phyloP scores from a whole-genome alignment of 2,888 invertebrate species.

The Parnassius smintheus region DNA sequence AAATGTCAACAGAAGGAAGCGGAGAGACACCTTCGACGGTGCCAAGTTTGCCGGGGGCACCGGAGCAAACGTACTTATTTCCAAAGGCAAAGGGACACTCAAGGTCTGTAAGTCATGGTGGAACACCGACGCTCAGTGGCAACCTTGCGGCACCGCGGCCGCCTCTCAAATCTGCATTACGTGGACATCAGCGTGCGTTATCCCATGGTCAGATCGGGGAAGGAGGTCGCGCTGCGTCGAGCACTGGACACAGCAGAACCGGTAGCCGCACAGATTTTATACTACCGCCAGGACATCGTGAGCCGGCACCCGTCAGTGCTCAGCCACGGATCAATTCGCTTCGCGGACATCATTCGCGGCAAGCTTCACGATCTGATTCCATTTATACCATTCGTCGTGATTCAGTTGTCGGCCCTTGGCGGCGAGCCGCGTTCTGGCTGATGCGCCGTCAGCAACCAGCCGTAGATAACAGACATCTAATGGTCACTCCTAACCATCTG shows the following conservation, averaged over 20 bases:
- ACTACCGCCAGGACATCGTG: constrained; percentile 92
- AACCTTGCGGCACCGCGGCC: constrained; percentile 80
- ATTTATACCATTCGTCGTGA: constrained; percentile 92
- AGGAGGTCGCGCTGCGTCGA: constrained; percentile 54
- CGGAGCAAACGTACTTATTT: constrained; percentile 77
- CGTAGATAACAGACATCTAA: constrained; percentile 85
- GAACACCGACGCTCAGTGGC: constrained; percentile 76
- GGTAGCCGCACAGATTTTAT: constrained; percentile 95
- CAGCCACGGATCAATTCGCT: constrained; percentile 74
- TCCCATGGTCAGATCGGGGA: constrained; percentile 93
- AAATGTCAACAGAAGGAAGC: constrained; percentile 85
- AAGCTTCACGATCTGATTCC: constrained; percentile 93
- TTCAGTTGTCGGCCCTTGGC: constrained; percentile 87
- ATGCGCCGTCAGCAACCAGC: constrained; percentile 82
- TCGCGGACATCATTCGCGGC: constrained; percentile 87
- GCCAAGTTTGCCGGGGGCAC: constrained; percentile 75
- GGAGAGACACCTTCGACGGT: constrained; percentile 79
- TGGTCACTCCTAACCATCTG: constrained; percentile 92
- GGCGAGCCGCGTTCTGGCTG: constrained; percentile 82
- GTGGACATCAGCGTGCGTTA: constrained; percentile 91
- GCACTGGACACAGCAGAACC: constrained; percentile 88
- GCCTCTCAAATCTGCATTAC: constrained; percentile 86
- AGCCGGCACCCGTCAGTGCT: constrained; percentile 70
- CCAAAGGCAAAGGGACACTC: constrained; percentile 84
- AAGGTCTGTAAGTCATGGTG: constrained; percentile 93